phyloP scores from a whole-genome alignment of 2,888 invertebrate species.

The Hybos culiciformis region DNA sequence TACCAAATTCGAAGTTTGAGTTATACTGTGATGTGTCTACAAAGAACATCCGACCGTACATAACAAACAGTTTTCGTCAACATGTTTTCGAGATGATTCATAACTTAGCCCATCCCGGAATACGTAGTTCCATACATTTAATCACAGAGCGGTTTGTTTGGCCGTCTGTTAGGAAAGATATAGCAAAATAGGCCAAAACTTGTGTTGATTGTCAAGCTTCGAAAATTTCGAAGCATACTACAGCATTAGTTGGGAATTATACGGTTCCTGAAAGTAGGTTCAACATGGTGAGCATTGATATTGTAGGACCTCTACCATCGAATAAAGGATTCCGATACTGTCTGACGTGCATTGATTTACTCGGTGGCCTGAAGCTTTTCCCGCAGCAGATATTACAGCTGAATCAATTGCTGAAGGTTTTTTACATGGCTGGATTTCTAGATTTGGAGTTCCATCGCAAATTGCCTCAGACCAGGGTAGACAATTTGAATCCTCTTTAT shows the following conservation, averaged over 20 bases:
- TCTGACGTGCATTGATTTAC: not conserved
- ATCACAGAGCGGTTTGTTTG: constrained; percentile 3
- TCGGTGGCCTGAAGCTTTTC: not conserved
- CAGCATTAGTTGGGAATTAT: not conserved
- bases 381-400: not conserved
- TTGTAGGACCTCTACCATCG: not conserved
- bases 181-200: not conserved
- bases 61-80: not conserved
- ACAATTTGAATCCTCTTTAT: constrained; percentile 24
- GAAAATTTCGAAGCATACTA: not conserved
- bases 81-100: not conserved
- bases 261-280: not conserved
- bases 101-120: constrained; percentile 2
- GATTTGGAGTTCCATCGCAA: constrained; percentile 27
- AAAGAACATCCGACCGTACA: not conserved
- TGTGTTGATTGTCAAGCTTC: constrained; percentile 1
- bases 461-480: constrained; percentile 27
- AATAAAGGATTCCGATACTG: not conserved
- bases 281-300: not conserved
- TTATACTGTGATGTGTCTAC: constrained; percentile 5
- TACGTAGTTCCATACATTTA: not conserved
- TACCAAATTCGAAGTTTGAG: not conserved
- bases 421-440: not conserved
- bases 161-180: not conserved
- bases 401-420: not conserved